Evolutionary conservation across 2,797 vertebrate genomes (phyloP), one percentile per base, ranked within the genome.

Genomic region (Sebastes itinus): DNA sequence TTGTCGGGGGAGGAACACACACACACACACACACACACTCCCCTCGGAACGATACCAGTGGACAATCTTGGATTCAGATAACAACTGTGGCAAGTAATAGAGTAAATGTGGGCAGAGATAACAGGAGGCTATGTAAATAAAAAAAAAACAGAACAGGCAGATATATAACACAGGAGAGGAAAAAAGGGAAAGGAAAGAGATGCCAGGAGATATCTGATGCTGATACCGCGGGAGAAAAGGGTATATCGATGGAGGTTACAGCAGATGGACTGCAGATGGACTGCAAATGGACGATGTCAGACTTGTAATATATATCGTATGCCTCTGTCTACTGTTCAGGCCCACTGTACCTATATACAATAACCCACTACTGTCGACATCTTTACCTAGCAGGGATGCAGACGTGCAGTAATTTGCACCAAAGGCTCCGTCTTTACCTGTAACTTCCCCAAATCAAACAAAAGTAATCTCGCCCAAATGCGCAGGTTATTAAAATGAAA

Each of bases 1-100:
- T 38, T 6, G 4, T 66, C 20, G 1, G 20, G 23, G 22, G 54
- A 56, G 65, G 18, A 64, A 49, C 16, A 80, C 56, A 82, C 76
- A 42, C 38, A 80, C 70, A 77, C 54, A 72, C 55, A 59, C 70
- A 77, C 54, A 72, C 56, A 61, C 56, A 52, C 70, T 71, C 32
- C 52, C 52, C 30, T 75, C 9, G 5, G 25, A 86, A 77, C 20
- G 70, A 92, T 76, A 88, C 72, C 49, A 66, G 59, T 22, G 72
- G 80, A 84, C 70, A 84, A 87, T 88, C 78, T 75, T 20, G 28
- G 76, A 72, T 78, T 71, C 23, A 87, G 89, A 91, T 90, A 91
- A 83, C 56, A 85, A 90, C 62, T 78, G 69, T 85, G 85, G 65
- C 60, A 82, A 88, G 68, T 73, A 73, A 83, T 54, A 75, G 73